Percentiles rank a stretch among this genome's conserved stretches.
These are phyloP conservation scores for Oryzias curvinotus DNA, from an alignment of 2,113 vertebrate species.

Conservation along the genomic window DNA sequence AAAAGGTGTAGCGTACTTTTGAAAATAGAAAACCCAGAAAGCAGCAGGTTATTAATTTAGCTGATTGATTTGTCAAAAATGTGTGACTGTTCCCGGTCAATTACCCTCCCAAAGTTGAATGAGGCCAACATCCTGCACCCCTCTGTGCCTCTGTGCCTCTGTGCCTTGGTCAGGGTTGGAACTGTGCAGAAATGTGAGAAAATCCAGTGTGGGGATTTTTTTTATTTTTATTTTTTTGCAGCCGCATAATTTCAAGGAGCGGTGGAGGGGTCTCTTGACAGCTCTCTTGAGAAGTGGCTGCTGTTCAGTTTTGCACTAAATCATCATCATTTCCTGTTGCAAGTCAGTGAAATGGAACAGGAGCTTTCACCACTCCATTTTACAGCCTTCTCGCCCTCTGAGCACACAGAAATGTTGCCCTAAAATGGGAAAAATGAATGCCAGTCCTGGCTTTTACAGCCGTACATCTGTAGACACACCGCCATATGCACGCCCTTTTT, in stretches of 20 bases:
- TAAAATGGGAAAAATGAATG: not conserved
- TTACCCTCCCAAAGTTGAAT: not conserved
- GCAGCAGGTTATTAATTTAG: too few species aligned
- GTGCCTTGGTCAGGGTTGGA: not conserved
- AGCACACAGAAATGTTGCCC: not conserved
- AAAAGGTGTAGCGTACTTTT: too few species aligned
- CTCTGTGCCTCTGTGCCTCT: not conserved
- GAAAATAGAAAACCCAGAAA: too few species aligned
- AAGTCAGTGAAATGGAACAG: slow-evolving; percentile 8
- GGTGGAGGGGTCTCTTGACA: not conserved
- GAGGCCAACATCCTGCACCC: not conserved
- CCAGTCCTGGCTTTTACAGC: not conserved
- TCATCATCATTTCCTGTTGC: slow-evolving; percentile 20
- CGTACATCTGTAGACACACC: too few species aligned
- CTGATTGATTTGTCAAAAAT: too few species aligned
- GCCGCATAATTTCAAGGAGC: slow-evolving; percentile 1
- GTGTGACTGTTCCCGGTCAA: too few species aligned
- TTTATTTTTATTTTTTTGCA: not conserved
- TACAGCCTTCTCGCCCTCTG: not conserved
- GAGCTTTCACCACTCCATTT: slow-evolving; percentile 18
- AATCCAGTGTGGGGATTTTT: too few species aligned
- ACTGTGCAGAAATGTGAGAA: not conserved
- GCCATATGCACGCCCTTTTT: not conserved
- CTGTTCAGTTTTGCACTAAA: slow-evolving; percentile 9
- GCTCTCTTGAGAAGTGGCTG: not conserved